Percentiles rank a stretch among this genome's conserved stretches.
Conservation (phyloP, 2,888 invertebrate species). For the Drosophila anceps region DNA sequence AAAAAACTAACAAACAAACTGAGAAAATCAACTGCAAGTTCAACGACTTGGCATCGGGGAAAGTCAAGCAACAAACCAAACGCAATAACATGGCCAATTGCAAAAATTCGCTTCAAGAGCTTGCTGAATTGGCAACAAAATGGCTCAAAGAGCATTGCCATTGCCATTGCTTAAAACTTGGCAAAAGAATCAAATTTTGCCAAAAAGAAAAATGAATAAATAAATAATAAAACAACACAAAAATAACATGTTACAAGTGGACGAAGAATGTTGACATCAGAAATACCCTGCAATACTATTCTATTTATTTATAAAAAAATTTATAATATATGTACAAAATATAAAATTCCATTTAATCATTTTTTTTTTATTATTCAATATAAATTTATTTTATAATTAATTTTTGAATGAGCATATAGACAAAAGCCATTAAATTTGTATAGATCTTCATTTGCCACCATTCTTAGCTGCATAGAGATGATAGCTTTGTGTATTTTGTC, state of each 20-base stretch:
- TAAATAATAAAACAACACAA: constrained; percentile 20
- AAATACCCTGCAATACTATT: neutral
- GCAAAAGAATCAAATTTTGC: constrained; percentile 46
- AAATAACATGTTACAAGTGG: constrained; percentile 6
- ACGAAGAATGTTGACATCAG: rapidly evolving
- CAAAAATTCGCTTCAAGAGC: constrained; percentile 45
- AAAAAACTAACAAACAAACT: constrained; percentile 9
- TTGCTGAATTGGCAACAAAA: constrained; percentile 70
- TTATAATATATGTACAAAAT: too few relatives aligned
- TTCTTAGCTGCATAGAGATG: too few relatives aligned
- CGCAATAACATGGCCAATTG: constrained; percentile 66
- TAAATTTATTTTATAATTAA: too few relatives aligned
- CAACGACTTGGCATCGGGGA: constrained; percentile 52
- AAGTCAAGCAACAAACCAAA: constrained; percentile 37
- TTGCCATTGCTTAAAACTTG: constrained; percentile 59
- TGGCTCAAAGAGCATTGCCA: constrained; percentile 57
- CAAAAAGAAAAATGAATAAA: constrained; percentile 5
- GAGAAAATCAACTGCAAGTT: constrained; percentile 43
- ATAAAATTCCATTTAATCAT: too few relatives aligned
- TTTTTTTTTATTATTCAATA: too few relatives aligned
- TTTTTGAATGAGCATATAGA: too few relatives aligned
- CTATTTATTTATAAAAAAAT: too few relatives aligned
- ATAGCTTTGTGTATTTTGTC: too few relatives aligned
- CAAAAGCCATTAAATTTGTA: too few relatives aligned
- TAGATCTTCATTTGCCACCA: too few relatives aligned